Evolutionary conservation across 2,797 vertebrate genomes (phyloP), one percentile per base, ranked within the genome.

Genomic region (Hydrocynus forskahlii): DNA sequence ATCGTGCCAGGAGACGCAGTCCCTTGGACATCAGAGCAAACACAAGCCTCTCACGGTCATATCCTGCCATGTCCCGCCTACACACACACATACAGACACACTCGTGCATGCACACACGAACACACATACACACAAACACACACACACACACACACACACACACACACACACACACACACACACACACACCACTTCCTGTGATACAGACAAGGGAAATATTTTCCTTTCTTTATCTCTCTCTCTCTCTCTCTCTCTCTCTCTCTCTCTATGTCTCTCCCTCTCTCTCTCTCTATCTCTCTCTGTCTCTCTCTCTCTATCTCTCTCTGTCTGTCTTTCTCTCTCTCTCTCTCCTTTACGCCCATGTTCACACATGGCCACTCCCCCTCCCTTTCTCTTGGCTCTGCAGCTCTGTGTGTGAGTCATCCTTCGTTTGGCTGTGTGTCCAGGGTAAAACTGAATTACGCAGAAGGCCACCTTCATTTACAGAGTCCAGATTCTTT

Each of bases 301-400:
- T 29, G 1, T 29, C 1, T 29, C 29, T 29, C 29, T 29, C 29
- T 29, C 29, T 29, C 29, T 29, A 1, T 29, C 29, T 29, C 29
- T 29, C 29, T 29, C 29, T 29, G 16, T 57, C 35, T 3, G 21
- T 2, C 7, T 23, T 3, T 23, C 40, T 25, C 6, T 48, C 21
- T 4, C 5, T 63, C 40, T 45, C 38, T 62, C 17, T 75, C 19
- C 67, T 48, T 40, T 16, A 38, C 48, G 48, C 23, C 8, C 75
- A 17, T 48, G 5, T 35, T 25, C 67, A 7, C 67, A 25, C 21
- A 69, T 8, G 50, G n/a, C 45, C 21, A 52, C 43, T 7, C 45
- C 67, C 45, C 43, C 43, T 35, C n/a, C 16, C n/a, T 69, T 23
- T 69, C 87, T 90, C 87, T 78, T 79, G 87, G 78, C 81, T 87